Percentiles rank a stretch among this genome's conserved stretches.
Conservation (phyloP, 2,797 vertebrate species). For the Pterois miles region DNA sequence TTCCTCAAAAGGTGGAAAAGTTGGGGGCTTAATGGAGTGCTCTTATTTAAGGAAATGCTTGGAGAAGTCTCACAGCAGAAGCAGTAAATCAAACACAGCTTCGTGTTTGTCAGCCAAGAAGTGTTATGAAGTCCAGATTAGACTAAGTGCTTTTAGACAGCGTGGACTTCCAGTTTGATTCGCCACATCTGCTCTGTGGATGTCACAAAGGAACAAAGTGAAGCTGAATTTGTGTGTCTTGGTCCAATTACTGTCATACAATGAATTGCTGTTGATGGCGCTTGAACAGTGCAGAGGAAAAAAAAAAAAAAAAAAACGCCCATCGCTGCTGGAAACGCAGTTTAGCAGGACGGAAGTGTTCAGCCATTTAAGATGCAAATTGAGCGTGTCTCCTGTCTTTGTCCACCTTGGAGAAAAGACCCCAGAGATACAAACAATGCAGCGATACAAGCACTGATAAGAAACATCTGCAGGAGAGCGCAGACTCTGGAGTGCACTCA, state of each 20-base stretch:
- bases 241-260: background rate
- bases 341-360: background rate
- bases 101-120: background rate
- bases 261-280: background rate
- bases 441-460: accelerated
- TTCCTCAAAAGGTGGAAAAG: too few species aligned
- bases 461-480: too few species aligned
- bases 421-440: background rate
- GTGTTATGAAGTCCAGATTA: background rate
- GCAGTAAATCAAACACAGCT: background rate
- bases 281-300: too few species aligned
- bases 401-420: background rate
- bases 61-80: background rate
- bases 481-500: background rate
- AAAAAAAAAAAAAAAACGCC: background rate
- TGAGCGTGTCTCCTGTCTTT: too few species aligned
- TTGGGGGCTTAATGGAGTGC: background rate
- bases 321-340: background rate
- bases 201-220: too few species aligned
- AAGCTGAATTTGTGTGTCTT: background rate
- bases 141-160: background rate
- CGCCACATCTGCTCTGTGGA: background rate
- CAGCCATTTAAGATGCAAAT: too few species aligned
- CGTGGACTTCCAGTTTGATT: background rate
- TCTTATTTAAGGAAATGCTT: background rate